Evolutionary conservation across 2,888 invertebrate species (phyloP).

Genomic region (Syritta pipiens): DNA sequence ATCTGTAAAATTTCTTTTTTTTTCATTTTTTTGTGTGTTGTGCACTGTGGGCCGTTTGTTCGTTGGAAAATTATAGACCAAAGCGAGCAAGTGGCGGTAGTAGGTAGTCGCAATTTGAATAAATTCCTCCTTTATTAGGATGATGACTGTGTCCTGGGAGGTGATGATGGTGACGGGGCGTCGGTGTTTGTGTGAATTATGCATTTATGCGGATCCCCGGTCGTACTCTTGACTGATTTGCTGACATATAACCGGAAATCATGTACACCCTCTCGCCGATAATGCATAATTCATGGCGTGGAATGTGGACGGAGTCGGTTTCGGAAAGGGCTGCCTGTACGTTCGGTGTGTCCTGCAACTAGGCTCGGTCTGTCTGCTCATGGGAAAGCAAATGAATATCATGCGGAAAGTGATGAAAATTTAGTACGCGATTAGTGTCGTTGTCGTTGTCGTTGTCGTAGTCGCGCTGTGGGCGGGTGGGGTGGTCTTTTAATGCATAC

Average conservation of each 20-base stretch:
- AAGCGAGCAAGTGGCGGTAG: neutral
- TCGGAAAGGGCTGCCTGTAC: neutral
- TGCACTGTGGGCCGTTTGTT: neutral
- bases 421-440: slow-evolving; percentile 55
- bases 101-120: slow-evolving; percentile 37
- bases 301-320: neutral
- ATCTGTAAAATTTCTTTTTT: slow-evolving; percentile 20
- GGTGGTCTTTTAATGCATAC: neutral
- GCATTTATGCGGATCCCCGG: slow-evolving; percentile 42
- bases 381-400: slow-evolving; percentile 49
- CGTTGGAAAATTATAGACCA: slow-evolving; percentile 24
- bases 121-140: slow-evolving; percentile 27
- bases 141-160: neutral
- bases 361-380: neutral
- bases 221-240: slow-evolving; percentile 63
- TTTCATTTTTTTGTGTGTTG: neutral
- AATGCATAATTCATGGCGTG: slow-evolving; percentile 51
- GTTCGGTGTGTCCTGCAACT: neutral
- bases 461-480: too few relatives aligned
- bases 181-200: slow-evolving; percentile 39
- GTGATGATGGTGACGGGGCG: neutral
- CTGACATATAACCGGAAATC: slow-evolving; percentile 64
- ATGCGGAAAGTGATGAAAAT: slow-evolving; percentile 55
- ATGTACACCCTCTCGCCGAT: slow-evolving; percentile 30
- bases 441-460: too few relatives aligned